Conservation (phyloP, 1,140 invertebrate species). For the Rhyzopertha dominica region DNA sequence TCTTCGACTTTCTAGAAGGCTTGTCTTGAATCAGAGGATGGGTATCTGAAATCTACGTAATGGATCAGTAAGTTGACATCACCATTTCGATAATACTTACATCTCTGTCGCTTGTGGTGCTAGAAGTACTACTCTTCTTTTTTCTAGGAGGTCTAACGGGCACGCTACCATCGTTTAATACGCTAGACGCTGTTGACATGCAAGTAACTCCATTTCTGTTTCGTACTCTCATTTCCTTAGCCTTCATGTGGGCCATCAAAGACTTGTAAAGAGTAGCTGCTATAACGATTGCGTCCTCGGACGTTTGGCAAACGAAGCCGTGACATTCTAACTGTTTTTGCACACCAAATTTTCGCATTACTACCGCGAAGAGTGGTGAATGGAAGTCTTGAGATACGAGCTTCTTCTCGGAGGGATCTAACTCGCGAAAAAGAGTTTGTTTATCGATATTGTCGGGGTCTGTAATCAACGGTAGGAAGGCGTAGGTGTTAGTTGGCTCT, state of each 20-base stretch:
- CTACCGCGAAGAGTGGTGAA: slow-evolving; percentile 84
- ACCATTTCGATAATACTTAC: slow-evolving; percentile 20
- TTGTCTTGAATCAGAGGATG: slow-evolving; percentile 26
- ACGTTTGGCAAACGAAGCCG: slow-evolving; percentile 80
- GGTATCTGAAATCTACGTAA: slow-evolving; percentile 31
- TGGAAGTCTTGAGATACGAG: slow-evolving; percentile 53
- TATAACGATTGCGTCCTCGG: slow-evolving; percentile 85
- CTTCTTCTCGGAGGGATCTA: slow-evolving; percentile 50
- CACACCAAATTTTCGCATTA: slow-evolving; percentile 76
- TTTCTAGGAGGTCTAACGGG: slow-evolving; percentile 55
- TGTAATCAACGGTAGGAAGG: slow-evolving; percentile 80
- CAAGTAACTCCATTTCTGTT: slow-evolving; percentile 58
- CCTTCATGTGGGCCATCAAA: slow-evolving; percentile 72
- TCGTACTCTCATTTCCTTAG: slow-evolving; percentile 51
- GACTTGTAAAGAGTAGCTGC: slow-evolving; percentile 85
- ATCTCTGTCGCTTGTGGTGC: slow-evolving; percentile 53
- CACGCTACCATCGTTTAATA: slow-evolving; percentile 42
- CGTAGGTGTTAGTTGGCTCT: slow-evolving; percentile 49
- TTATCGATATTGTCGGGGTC: slow-evolving; percentile 76
- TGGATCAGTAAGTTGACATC: slow-evolving; percentile 1
- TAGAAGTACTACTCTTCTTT: slow-evolving; percentile 54
- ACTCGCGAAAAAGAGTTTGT: slow-evolving; percentile 56
- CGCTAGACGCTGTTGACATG: slow-evolving; percentile 38
- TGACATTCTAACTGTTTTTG: slow-evolving; percentile 81
- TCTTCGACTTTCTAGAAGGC: slow-evolving; percentile 34